Percentiles rank a stretch among this genome's conserved stretches.
Conservation (phyloP, 1,140 invertebrate species). For the Plectrocnemia conspersa region DNA sequence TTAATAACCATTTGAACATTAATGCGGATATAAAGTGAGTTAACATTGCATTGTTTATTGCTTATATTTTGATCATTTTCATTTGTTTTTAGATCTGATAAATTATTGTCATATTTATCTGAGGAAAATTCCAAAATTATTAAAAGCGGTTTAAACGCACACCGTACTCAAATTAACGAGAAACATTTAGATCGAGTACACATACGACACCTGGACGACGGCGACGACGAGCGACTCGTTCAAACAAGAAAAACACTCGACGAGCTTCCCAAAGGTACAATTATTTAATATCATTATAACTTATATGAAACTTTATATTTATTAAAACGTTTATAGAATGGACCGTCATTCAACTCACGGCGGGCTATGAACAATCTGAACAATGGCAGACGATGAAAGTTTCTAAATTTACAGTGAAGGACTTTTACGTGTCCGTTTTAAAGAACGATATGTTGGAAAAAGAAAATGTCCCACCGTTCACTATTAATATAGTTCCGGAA, state of each 20-base stretch:
- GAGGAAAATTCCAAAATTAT: not conserved
- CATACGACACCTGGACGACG: constrained; percentile 26
- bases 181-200: constrained; percentile 37
- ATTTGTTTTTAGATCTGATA: constrained; percentile 38
- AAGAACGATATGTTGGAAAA: constrained; percentile 48
- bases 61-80: constrained; percentile 9
- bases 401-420: constrained; percentile 44
- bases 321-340: constrained; percentile 49
- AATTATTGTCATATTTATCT: constrained; percentile 19
- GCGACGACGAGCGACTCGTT: constrained; percentile 34
- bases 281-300: constrained; percentile 2
- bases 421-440: constrained; percentile 51
- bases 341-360: constrained; percentile 57
- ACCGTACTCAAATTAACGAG: constrained; percentile 33
- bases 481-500: constrained; percentile 48
- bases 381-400: constrained; percentile 39
- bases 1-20: too few relatives aligned
- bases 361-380: constrained; percentile 49
- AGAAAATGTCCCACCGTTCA: constrained; percentile 39
- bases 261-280: constrained; percentile 46
- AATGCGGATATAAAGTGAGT: too few relatives aligned
- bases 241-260: constrained; percentile 43
- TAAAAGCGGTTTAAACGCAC: constrained; percentile 16
- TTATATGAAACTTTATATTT: constrained; percentile 4
- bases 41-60: too few relatives aligned